Percentiles rank a stretch among this genome's conserved stretches.
phyloP scores from a whole-genome alignment of 2,113 vertebrate species.

The Megaleporinus macrocephalus region DNA sequence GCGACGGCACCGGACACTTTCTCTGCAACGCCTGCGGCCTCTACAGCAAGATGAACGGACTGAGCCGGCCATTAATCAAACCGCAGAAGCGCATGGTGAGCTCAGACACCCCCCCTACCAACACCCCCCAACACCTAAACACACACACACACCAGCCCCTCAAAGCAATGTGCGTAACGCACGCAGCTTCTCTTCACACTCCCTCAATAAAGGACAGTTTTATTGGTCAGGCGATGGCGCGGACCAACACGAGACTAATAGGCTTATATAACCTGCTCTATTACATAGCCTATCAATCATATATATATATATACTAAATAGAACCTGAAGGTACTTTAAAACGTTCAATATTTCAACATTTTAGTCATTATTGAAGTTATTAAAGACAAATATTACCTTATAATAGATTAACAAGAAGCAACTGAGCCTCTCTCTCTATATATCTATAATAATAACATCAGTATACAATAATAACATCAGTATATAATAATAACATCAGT shows the following conservation, averaged over 20 bases:
- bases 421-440: too few species aligned
- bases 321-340: too few species aligned
- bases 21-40: constrained; percentile 98
- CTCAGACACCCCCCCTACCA: constrained; percentile 46
- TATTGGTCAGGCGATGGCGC: not conserved
- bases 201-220: not conserved
- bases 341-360: too few species aligned
- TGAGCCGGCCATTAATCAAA: constrained; percentile 98
- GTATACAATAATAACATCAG: too few species aligned
- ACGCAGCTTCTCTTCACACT: not conserved
- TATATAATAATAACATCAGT: too few species aligned
- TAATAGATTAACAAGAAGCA: too few species aligned
- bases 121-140: not conserved
- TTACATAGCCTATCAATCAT: not conserved
- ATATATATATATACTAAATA: too few species aligned
- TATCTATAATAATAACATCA: too few species aligned
- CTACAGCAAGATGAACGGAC: constrained; percentile 99
- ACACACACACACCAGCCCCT: not conserved
- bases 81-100: constrained; percentile 98
- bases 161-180: not conserved
- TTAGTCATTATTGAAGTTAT: too few species aligned
- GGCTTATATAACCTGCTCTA: not conserved
- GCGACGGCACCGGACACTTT: constrained; percentile 97
- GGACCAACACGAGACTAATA: not conserved
- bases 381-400: too few species aligned